Evolutionary conservation across 2,888 invertebrate species (phyloP).

Genomic region (Cheilosia vulpina): DNA sequence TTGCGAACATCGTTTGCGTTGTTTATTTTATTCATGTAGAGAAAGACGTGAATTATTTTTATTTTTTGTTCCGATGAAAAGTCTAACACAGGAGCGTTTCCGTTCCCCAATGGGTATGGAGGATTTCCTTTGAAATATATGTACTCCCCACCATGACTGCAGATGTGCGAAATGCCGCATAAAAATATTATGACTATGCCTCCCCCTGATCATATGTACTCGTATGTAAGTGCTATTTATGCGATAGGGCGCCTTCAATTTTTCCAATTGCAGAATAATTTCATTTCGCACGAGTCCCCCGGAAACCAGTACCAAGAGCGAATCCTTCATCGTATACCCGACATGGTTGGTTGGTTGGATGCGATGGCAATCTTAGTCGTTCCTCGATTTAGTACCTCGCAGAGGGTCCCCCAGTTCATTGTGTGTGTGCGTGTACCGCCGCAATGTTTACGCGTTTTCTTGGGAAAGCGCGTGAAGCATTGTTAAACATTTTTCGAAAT

Average conservation of each 20-base stretch:
- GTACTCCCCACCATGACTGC: slow-evolving; percentile 23
- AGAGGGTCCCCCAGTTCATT: slow-evolving; percentile 21
- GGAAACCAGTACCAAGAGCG: slow-evolving; percentile 22
- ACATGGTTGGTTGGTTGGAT: slow-evolving; percentile 8
- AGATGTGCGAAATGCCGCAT: slow-evolving; percentile 36
- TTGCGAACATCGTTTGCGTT: neutral
- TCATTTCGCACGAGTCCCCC: slow-evolving; percentile 34
- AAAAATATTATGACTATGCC: slow-evolving; percentile 46
- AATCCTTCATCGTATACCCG: slow-evolving; percentile 18
- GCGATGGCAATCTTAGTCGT: slow-evolving; percentile 27
- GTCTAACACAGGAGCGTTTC: slow-evolving; percentile 32
- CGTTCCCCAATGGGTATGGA: slow-evolving; percentile 39
- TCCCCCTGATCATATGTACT: slow-evolving; percentile 52
- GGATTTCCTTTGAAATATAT: slow-evolving; percentile 59
- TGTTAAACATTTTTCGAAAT: slow-evolving; percentile 57
- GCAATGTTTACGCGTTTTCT: slow-evolving; percentile 68
- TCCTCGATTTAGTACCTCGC: slow-evolving; percentile 33
- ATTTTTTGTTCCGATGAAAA: slow-evolving; percentile 11
- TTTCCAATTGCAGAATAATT: slow-evolving; percentile 44
- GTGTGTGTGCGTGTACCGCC: slow-evolving; percentile 9
- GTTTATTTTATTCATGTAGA: neutral
- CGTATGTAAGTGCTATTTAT: slow-evolving; percentile 27
- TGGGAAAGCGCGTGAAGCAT: slow-evolving; percentile 60
- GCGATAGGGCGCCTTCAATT: slow-evolving; percentile 62
- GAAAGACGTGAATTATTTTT: neutral